Evolutionary conservation across 2,888 invertebrate genomes (phyloP).

Genomic region (Invenusta paracnida): DNA sequence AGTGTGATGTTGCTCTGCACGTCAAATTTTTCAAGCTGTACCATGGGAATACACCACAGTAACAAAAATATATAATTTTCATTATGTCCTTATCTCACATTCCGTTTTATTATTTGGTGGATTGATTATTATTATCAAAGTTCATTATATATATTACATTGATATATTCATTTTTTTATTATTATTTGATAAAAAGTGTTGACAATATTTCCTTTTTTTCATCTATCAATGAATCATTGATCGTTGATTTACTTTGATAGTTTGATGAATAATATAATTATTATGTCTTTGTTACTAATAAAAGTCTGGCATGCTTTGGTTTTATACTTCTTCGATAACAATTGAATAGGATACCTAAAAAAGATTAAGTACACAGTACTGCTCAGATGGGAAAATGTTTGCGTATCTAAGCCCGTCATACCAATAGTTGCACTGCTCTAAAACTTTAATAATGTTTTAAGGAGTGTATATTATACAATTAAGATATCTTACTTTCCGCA

Average conservation of each 20-base stretch:
- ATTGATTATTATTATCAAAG: not conserved
- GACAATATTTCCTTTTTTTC: not conserved
- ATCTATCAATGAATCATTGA: not conserved
- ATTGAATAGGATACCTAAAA: not conserved
- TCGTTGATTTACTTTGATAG: not conserved
- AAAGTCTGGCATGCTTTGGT: not conserved
- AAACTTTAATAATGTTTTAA: slow-evolving; percentile 9
- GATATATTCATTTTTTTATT: slow-evolving; percentile 12
- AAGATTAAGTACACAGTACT: not conserved
- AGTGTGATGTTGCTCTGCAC: slow-evolving; percentile 15
- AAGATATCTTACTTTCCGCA: slow-evolving; percentile 12
- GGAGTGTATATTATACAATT: not conserved
- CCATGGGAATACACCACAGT: not conserved
- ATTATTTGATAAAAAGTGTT: too few species aligned
- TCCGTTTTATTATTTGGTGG: not conserved
- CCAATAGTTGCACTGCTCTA: slow-evolving; percentile 16
- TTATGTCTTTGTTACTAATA: not conserved
- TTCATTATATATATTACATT: not conserved
- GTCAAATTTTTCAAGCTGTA: not conserved
- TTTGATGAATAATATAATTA: not conserved
- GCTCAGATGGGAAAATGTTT: slow-evolving; percentile 14
- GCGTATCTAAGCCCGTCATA: slow-evolving; percentile 3
- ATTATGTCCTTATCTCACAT: not conserved
- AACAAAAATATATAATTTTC: not conserved
- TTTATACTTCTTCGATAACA: not conserved